A percentile compares a stretch with the other conserved stretches of the same genome.
Evolutionary conservation across 2,888 invertebrate species (phyloP).

Genomic region (Hypselothyrea guttata): DNA sequence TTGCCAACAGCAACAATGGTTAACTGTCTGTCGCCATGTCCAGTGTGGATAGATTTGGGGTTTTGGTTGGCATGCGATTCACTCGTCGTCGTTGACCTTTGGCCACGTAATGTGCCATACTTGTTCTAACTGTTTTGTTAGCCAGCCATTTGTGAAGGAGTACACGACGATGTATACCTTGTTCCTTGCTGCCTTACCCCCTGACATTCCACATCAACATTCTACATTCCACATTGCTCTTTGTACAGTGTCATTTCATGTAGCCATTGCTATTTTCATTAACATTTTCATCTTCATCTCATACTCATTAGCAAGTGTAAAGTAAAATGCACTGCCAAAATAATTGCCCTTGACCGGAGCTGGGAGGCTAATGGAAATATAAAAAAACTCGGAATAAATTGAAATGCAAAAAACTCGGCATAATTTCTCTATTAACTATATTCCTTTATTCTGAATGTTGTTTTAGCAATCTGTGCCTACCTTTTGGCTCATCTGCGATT

Average conservation of each 20-base stretch:
- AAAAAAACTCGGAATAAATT: constrained; percentile 33
- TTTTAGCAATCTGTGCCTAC: constrained; percentile 86
- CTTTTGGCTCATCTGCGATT: constrained; percentile 92
- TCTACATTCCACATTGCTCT: not conserved
- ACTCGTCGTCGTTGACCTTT: constrained; percentile 51
- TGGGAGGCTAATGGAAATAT: constrained; percentile 7
- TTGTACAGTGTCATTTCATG: too few relatives aligned
- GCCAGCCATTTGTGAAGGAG: constrained; percentile 32
- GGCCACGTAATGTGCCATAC: constrained; percentile 24
- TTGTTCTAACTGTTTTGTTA: constrained; percentile 25
- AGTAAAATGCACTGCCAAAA: constrained; percentile 45
- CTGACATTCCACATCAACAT: not conserved
- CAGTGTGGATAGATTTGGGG: constrained; percentile 11
- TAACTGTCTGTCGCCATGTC: not conserved
- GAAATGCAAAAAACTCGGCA: constrained; percentile 33
- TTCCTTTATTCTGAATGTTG: not conserved
- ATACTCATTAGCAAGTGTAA: constrained; percentile 43
- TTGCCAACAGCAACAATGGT: constrained; percentile 35
- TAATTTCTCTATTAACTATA: constrained; percentile 22
- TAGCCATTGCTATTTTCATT: not conserved
- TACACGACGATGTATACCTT: too few relatives aligned
- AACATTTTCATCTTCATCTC: not conserved
- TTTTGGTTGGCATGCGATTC: constrained; percentile 33
- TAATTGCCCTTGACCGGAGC: constrained; percentile 66
- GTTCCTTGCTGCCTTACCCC: too few relatives aligned